Conservation (phyloP, 2,113 vertebrate genomes). For the Pteruthius melanotis region DNA sequence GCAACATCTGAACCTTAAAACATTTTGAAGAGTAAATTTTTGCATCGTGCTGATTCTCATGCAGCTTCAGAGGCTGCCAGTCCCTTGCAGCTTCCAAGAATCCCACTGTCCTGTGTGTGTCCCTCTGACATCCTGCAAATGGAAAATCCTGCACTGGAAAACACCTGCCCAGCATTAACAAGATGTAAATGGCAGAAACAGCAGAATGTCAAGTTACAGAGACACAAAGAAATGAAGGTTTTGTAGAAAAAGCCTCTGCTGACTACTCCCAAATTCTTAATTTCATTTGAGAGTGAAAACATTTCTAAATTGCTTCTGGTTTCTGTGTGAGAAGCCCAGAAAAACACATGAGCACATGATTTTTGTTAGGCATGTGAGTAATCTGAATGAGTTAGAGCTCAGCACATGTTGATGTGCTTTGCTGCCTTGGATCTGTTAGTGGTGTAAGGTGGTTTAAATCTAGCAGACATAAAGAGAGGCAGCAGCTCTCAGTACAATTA, state of each 20-base stretch:
- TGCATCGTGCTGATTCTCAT: neutral
- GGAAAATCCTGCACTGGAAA: conserved; percentile 69
- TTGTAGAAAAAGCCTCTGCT: conserved; percentile 46
- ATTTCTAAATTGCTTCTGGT: conserved; percentile 35
- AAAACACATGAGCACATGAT: neutral
- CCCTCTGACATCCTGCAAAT: conserved; percentile 77
- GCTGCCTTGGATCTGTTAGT: conserved; percentile 12
- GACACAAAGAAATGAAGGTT: conserved; percentile 51
- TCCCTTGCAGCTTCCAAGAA: conserved; percentile 60
- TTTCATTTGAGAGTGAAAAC: conserved; percentile 58
- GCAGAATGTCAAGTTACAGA: conserved; percentile 59
- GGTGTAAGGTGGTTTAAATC: conserved; percentile 30
- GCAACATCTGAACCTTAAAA: conserved; percentile 43
- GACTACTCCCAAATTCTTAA: conserved; percentile 56
- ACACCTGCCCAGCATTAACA: conserved; percentile 77
- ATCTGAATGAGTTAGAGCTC: conserved; percentile 25
- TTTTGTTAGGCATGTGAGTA: conserved; percentile 3
- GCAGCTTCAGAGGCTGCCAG: conserved; percentile 53
- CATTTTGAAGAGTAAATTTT: conserved; percentile 34
- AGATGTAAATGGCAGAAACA: conserved; percentile 72
- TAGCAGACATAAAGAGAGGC: conserved; percentile 23
- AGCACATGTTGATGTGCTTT: conserved; percentile 27
- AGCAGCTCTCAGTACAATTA: conserved; percentile 17
- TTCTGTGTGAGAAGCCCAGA: neutral
- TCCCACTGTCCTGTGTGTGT: conserved; percentile 66